Evolutionary conservation across 2,113 vertebrate species (phyloP).

Genomic region (Tretioscincus oriximinensis): DNA sequence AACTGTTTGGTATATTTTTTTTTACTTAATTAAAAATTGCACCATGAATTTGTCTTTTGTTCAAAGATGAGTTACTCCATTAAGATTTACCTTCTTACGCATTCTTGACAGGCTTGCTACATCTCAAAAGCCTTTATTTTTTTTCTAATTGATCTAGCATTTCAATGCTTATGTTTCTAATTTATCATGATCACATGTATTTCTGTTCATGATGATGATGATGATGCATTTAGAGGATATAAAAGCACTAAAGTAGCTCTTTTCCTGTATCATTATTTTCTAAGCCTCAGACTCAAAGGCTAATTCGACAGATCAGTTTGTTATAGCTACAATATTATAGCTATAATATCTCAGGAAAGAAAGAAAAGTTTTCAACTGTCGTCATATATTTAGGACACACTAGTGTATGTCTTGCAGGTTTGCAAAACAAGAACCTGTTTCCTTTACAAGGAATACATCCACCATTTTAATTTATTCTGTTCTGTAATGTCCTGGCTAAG

Average conservation of each 20-base stretch:
- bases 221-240: not conserved
- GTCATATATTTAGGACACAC: not conserved
- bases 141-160: not conserved
- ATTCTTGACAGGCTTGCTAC: not conserved
- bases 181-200: conserved; percentile 1
- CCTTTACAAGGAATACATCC: not conserved
- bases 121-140: not conserved
- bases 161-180: not conserved
- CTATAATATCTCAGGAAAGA: not conserved
- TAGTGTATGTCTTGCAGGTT: not conserved
- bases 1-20: not conserved
- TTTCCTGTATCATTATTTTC: not conserved
- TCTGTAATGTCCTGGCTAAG: not conserved
- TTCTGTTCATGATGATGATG: not conserved
- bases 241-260: not conserved
- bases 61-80: not conserved
- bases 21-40: not conserved
- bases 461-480: not conserved
- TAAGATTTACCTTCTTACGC: not conserved
- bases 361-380: not conserved
- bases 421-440: not conserved
- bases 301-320: not conserved
- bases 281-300: not conserved
- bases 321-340: no score
- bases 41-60: not conserved